These are phyloP conservation scores for Adrianichthys oophorus DNA, from an alignment of 2,797 vertebrate genomes.

Conservation along the genomic window DNA sequence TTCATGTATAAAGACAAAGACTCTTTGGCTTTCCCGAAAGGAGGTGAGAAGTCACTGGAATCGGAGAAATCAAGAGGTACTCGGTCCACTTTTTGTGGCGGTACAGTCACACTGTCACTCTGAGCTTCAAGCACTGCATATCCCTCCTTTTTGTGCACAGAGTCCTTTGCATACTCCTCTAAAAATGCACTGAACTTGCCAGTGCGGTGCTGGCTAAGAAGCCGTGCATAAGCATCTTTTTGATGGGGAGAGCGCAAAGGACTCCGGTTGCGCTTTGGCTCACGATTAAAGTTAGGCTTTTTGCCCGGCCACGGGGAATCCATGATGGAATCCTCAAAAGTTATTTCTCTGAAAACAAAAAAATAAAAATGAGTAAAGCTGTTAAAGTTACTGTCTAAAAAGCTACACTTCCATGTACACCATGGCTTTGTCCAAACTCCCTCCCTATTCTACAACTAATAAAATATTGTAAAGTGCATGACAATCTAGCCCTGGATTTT, in stretches of 20 bases:
- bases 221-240: slow-evolving; percentile 85
- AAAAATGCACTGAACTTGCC: slow-evolving; percentile 80
- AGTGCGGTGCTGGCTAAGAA: slow-evolving; percentile 85
- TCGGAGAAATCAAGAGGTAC: slow-evolving; percentile 54
- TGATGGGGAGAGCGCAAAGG: slow-evolving; percentile 58
- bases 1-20: slow-evolving; percentile 68
- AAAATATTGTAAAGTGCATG: too few species aligned
- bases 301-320: slow-evolving; percentile 70
- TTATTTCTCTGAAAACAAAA: slow-evolving; percentile 18
- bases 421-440: too few species aligned
- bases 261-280: slow-evolving; percentile 65
- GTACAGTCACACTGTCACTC: slow-evolving; percentile 52
- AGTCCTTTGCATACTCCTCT: slow-evolving; percentile 77
- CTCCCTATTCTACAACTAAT: too few species aligned
- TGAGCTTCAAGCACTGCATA: slow-evolving; percentile 48
- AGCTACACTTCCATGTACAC: too few species aligned
- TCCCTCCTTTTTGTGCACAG: slow-evolving; percentile 69
- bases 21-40: slow-evolving; percentile 57
- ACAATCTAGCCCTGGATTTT: too few species aligned
- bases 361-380: neutral
- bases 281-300: slow-evolving; percentile 53
- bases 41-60: slow-evolving; percentile 70
- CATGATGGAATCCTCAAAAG: slow-evolving; percentile 62
- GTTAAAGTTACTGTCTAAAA: too few species aligned
- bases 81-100: slow-evolving; percentile 53